A percentile compares a stretch with the other conserved stretches of the same genome.
Conservation (phyloP, 2,797 vertebrate genomes). For the Florisuga fusca region DNA sequence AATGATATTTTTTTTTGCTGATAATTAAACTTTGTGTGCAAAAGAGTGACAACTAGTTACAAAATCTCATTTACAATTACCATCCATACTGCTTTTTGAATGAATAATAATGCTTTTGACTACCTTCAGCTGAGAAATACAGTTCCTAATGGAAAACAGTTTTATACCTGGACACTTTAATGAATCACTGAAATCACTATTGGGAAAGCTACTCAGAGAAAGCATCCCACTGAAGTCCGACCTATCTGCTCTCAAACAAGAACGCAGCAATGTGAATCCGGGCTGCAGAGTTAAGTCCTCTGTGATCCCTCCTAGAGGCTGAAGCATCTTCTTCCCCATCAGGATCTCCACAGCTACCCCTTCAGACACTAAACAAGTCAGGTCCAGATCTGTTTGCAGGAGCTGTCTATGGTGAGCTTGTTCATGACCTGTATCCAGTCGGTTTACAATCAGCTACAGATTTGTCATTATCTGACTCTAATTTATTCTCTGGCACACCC, state of each 20-base stretch:
- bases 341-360: neutral
- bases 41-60: conserved; percentile 1
- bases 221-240: neutral
- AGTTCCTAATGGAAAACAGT: neutral
- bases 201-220: neutral
- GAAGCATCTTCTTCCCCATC: neutral
- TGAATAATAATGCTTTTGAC: conserved; percentile 3
- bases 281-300: neutral
- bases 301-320: neutral
- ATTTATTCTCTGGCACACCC: conserved; percentile 35
- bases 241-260: neutral
- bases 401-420: neutral
- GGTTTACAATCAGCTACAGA: neutral
- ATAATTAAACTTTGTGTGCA: neutral
- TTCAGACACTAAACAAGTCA: neutral
- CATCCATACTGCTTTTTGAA: neutral
- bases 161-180: neutral
- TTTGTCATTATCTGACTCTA: neutral
- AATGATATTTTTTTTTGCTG: conserved; percentile 12
- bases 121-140: neutral
- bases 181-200: neutral
- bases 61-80: conserved; percentile 41
- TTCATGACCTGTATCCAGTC: neutral
- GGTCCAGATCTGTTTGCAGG: neutral
- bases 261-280: neutral